Base-by-base conservation (phyloP, 2,888 invertebrate genomes). In the Lobophora halterata region DNA sequence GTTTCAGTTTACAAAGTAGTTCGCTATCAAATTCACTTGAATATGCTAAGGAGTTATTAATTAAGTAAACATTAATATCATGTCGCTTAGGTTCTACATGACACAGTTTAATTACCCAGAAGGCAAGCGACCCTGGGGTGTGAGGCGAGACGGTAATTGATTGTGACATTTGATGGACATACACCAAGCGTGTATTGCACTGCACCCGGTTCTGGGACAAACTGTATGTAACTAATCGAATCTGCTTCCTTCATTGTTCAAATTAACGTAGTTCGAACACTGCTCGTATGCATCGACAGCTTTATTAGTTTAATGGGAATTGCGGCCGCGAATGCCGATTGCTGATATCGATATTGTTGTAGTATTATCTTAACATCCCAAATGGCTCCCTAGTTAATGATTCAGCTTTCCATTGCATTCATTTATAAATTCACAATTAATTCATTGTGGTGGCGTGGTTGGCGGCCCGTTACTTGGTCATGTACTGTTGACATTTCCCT, bases 151-250 rank as follows among this genome's bases (percentile, higher is more conserved):
- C 60, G 54, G 72, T 85, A 82, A 85, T 85, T 85, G 81, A 83
- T 85, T 78, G 77, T 79, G 85, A 83, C 85, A 65, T 79, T 69
- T 85, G 83, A 83, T 74, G 72, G 86, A 81, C 82, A 70, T 70
- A 60, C 65, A 67, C 65, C 67, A 65, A 61, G 61, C 67, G 68
- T 68, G 65, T 68, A 69, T 69, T 69, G 71, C 68, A 67, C 65
- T 77, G 61, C 78, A 60, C 71, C 21, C 26, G 23, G 18, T 27
- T 20, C 53, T 58, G 79, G 76, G 78, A 76, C 57, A 58, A n/a
- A 50, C 62, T 50, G 48, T 52, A 13, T 50, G 48, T 41, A 36
- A 46, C 49, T 49, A 47, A 49, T 54, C 46, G 32, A 41, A 48
- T 48, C 33, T 39, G 33, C 34, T 44, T 40, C 37, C 52, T 51